Evolutionary conservation across 30 jellyfish, hydroid and myxozoan genomes (phyloP).

Genomic region (Calvadosia cruxmelitensis): DNA sequence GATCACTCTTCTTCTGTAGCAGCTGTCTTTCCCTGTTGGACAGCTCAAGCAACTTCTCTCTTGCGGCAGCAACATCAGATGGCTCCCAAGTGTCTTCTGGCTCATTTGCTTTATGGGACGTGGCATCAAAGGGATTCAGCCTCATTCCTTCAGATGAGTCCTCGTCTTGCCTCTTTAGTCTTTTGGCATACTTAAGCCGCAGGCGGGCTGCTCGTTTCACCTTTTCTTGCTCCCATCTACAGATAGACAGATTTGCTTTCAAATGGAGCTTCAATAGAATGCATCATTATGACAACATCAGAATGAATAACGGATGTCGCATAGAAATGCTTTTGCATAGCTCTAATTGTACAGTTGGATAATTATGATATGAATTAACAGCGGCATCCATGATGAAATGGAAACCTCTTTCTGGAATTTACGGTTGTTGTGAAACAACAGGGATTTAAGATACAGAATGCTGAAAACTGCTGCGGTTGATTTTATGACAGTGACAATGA

Average conservation of each 20-base stretch:
- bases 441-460: too few relatives aligned
- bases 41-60: constrained; percentile 65
- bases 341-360: too few relatives aligned
- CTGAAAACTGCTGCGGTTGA: too few relatives aligned
- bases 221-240: constrained; percentile 92
- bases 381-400: too few relatives aligned
- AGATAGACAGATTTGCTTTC: neutral
- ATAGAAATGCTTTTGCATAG: too few relatives aligned
- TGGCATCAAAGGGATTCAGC: neutral
- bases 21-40: constrained; percentile 35
- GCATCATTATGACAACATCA: neutral
- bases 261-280: neutral
- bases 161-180: neutral
- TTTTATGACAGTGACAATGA: too few relatives aligned
- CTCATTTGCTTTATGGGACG: neutral
- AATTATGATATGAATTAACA: too few relatives aligned
- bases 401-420: too few relatives aligned
- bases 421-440: too few relatives aligned
- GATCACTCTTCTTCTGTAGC: constrained; percentile 38
- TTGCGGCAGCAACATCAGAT: constrained; percentile 83
- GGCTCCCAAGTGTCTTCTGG: constrained; percentile 45
- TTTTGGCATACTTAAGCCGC: neutral
- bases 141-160: too few relatives aligned
- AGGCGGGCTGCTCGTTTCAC: constrained; percentile 51
- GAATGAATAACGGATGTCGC: neutral